Evolutionary conservation across 2,888 invertebrate species (phyloP).

Genomic region (Tipula vernalis): DNA sequence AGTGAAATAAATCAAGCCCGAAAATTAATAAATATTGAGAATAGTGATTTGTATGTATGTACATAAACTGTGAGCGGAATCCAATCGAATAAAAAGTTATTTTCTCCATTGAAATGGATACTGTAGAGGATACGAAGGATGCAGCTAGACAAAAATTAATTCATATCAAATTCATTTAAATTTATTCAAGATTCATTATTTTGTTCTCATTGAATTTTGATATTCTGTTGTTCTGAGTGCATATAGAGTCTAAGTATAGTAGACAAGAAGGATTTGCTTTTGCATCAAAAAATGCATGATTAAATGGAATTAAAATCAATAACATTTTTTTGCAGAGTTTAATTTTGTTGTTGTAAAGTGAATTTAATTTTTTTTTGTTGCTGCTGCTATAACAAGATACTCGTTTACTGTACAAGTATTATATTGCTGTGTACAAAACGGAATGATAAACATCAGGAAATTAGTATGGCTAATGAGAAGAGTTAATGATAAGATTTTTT

Average conservation of each 20-base stretch:
- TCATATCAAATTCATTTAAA: background rate
- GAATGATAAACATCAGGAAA: background rate
- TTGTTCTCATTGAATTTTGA: background rate
- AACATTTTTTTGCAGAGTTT: background rate
- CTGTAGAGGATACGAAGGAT: background rate
- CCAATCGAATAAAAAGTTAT: no score
- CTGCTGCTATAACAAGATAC: background rate
- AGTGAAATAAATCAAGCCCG: no score
- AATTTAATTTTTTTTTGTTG: background rate
- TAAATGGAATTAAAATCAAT: background rate
- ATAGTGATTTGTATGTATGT: no score
- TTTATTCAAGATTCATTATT: background rate
- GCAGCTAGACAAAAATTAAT: background rate
- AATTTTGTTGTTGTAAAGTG: background rate
- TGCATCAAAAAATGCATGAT: background rate
- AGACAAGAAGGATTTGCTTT: background rate
- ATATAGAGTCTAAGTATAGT: background rate
- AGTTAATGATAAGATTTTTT: background rate
- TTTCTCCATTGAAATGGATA: no score
- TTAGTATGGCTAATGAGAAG: background rate
- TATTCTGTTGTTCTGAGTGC: background rate
- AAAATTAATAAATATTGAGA: no score
- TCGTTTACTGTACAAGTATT: background rate
- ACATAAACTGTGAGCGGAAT: no score
- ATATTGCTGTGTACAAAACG: background rate